Conservation (phyloP, 2,888 invertebrate genomes). For the Hydroisotoma schaefferi region DNA sequence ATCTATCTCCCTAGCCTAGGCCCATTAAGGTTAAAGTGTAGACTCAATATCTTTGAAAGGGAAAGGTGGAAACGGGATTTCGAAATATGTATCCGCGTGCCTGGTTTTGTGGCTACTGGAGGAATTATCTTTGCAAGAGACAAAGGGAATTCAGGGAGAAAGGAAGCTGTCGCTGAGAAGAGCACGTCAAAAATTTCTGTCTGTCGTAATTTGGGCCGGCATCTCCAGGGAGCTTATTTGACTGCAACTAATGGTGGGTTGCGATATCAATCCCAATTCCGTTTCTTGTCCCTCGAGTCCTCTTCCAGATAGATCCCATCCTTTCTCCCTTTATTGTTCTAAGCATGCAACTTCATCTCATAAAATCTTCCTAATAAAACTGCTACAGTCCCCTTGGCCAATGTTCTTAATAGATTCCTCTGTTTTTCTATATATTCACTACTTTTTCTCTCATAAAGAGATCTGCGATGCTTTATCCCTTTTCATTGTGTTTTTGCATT, state of each 20-base stretch:
- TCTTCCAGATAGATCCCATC: constrained; percentile 45
- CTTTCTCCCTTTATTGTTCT: constrained; percentile 47
- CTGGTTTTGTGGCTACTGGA: too few species aligned
- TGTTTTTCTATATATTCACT: neutral
- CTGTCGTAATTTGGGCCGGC: constrained; percentile 48
- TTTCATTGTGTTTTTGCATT: too few species aligned
- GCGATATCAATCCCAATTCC: constrained; percentile 50
- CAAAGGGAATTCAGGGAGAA: constrained; percentile 10
- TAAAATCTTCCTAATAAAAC: constrained; percentile 36
- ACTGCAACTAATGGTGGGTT: constrained; percentile 49
- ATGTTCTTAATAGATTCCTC: constrained; percentile 48
- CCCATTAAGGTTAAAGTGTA: too few species aligned
- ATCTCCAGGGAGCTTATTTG: constrained; percentile 49
- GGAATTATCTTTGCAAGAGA: constrained; percentile 7
- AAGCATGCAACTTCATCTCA: constrained; percentile 43
- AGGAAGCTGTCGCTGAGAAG: constrained; percentile 26
- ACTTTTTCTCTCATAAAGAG: too few species aligned
- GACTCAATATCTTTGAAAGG: too few species aligned
- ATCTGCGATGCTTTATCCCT: too few species aligned
- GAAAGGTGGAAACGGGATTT: too few species aligned
- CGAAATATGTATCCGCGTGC: too few species aligned
- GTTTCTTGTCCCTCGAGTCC: constrained; percentile 45
- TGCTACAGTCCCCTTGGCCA: constrained; percentile 35
- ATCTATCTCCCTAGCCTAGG: too few species aligned
- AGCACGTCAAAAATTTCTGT: constrained; percentile 47